These are phyloP conservation scores for Eupithecia dodoneata DNA, from an alignment of 2,888 invertebrate species.

Conservation along the genomic window DNA sequence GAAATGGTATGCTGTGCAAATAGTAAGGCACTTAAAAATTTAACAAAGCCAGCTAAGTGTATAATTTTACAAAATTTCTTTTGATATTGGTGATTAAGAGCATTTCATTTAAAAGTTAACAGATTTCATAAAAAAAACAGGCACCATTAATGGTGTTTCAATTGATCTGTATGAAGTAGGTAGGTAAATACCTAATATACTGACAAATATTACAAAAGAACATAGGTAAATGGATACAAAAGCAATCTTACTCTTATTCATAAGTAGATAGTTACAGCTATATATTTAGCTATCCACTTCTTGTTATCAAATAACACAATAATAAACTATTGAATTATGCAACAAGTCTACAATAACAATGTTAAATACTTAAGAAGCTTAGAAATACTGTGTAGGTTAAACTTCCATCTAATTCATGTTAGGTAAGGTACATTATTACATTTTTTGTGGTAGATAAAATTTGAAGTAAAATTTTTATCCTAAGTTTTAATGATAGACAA, in stretches of 20 bases:
- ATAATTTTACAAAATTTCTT: conserved; percentile 1
- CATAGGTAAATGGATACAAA: conserved; percentile 37
- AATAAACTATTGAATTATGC: conserved; percentile 81
- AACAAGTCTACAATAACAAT: conserved; percentile 73
- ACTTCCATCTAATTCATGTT: conserved; percentile 44
- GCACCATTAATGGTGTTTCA: background rate
- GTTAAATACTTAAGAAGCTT: conserved; percentile 47
- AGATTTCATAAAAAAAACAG: conserved; percentile 16
- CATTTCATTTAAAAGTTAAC: conserved; percentile 17
- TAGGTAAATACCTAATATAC: conserved; percentile 60
- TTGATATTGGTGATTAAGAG: conserved; percentile 14
- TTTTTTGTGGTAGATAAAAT: conserved; percentile 46
- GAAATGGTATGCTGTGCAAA: conserved; percentile 58
- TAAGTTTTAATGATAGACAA: conserved; percentile 59
- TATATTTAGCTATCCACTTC: conserved; percentile 16
- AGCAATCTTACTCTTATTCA: conserved; percentile 36
- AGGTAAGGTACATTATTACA: conserved; percentile 37
- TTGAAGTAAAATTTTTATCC: conserved; percentile 54
- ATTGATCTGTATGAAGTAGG: conserved; percentile 28
- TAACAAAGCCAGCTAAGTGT: background rate
- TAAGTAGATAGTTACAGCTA: conserved; percentile 38
- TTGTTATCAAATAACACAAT: conserved; percentile 63
- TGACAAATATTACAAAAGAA: conserved; percentile 61
- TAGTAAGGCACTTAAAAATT: conserved; percentile 66
- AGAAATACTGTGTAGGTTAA: conserved; percentile 45